Percentiles rank a stretch among this genome's conserved stretches.
Conservation (phyloP, 1,140 invertebrate genomes). For the Zophobas morio region DNA sequence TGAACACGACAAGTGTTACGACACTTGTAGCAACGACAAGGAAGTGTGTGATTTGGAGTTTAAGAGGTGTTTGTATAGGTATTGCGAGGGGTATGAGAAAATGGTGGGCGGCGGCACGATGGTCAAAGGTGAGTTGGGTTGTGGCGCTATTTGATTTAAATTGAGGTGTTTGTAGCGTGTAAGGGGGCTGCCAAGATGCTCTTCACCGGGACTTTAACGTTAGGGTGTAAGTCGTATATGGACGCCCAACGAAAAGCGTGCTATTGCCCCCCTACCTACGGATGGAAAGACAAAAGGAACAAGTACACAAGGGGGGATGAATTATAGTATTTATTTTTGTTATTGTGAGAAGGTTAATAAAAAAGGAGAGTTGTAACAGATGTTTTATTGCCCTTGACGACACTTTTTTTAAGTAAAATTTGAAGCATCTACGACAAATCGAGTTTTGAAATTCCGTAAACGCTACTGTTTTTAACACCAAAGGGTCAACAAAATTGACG, state of each 20-base stretch:
- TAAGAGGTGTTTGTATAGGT: slow-evolving; percentile 86
- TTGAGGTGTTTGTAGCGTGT: slow-evolving; percentile 74
- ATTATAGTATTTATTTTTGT: slow-evolving; percentile 27
- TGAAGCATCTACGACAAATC: no score
- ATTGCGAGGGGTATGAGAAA: slow-evolving; percentile 81
- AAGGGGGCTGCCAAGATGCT: slow-evolving; percentile 88
- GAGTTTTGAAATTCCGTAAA: no score
- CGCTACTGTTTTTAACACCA: no score
- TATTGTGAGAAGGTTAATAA: no score
- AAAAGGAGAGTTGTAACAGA: no score
- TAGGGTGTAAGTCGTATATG: slow-evolving; percentile 87
- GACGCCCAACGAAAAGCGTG: slow-evolving; percentile 86
- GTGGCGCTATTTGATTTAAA: background rate
- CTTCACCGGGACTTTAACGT: slow-evolving; percentile 84
- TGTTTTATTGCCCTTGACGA: no score
- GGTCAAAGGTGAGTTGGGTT: slow-evolving; percentile 71
- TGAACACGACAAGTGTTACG: slow-evolving; percentile 90
- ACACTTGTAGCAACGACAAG: slow-evolving; percentile 88
- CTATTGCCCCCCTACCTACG: slow-evolving; percentile 73
- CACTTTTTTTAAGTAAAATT: no score
- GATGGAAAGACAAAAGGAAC: slow-evolving; percentile 69
- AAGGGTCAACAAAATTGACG: no score
- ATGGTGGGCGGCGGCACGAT: slow-evolving; percentile 74
- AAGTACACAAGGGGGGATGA: slow-evolving; percentile 70
- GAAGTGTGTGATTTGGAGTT: slow-evolving; percentile 90